These are phyloP conservation scores for Lepidotrigona ventralis DNA, from an alignment of 1,140 invertebrate genomes.

Conservation along the genomic window DNA sequence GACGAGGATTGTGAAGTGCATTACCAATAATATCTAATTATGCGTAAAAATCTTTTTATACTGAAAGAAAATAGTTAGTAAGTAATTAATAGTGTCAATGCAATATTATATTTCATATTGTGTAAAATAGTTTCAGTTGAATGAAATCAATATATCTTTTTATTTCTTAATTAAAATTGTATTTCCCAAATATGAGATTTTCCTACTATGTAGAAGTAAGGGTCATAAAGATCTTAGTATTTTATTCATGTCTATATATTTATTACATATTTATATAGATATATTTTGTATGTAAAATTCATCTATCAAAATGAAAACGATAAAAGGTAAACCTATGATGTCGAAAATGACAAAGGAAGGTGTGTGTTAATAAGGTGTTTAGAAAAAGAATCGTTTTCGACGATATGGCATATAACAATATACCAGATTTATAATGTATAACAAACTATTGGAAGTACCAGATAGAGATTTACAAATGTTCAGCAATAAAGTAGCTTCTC, in stretches of 20 bases:
- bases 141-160: not conserved
- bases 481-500: slow-evolving; percentile 41
- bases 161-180: not conserved
- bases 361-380: slow-evolving; percentile 45
- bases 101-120: too few species aligned
- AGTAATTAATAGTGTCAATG: not conserved
- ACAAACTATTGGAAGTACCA: slow-evolving; percentile 60
- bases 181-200: not conserved
- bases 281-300: slow-evolving; percentile 76
- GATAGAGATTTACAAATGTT: slow-evolving; percentile 60
- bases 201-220: slow-evolving; percentile 10
- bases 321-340: slow-evolving; percentile 64
- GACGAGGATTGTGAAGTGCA: not conserved
- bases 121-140: not conserved
- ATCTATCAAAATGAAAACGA: slow-evolving; percentile 76
- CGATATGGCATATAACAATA: slow-evolving; percentile 63
- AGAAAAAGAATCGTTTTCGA: slow-evolving; percentile 50
- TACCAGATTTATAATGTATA: slow-evolving; percentile 58
- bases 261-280: slow-evolving; percentile 78
- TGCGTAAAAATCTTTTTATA: slow-evolving; percentile 6
- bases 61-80: not conserved
- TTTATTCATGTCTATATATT: slow-evolving; percentile 77
- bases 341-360: slow-evolving; percentile 57
- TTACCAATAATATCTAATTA: not conserved
- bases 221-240: slow-evolving; percentile 70